These are phyloP conservation scores for Manacus vitellinus DNA, from an alignment of 2,113 vertebrate species.

Conservation along the genomic window DNA sequence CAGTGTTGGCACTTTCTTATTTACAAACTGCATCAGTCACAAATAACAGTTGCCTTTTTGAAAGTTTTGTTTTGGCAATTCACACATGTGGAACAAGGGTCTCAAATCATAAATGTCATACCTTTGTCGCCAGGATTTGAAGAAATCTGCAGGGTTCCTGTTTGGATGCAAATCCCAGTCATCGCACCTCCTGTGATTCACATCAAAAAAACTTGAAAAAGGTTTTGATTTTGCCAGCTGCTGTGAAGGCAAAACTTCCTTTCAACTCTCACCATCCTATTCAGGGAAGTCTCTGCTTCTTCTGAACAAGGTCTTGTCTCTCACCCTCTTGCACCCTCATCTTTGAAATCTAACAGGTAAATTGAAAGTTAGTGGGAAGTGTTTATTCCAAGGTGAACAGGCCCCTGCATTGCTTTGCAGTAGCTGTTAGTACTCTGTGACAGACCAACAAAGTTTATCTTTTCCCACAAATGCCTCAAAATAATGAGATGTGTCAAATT, in stretches of 20 bases:
- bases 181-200: neutral
- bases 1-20: neutral
- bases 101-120: slow-evolving; percentile 33
- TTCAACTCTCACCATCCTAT: neutral
- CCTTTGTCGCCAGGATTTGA: slow-evolving; percentile 37
- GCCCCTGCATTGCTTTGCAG: neutral
- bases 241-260: slow-evolving; percentile 29
- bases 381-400: neutral
- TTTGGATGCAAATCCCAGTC: slow-evolving; percentile 44
- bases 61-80: slow-evolving; percentile 21
- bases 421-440: neutral
- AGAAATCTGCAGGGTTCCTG: slow-evolving; percentile 43
- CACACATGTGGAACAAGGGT: neutral
- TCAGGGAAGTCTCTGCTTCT: neutral
- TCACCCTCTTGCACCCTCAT: neutral
- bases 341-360: neutral
- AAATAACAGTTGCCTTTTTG: neutral
- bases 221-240: slow-evolving; percentile 32
- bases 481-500: neutral
- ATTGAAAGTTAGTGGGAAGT: neutral
- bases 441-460: neutral
- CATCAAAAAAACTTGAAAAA: slow-evolving; percentile 38
- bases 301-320: neutral
- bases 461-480: neutral
- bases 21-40: neutral